phyloP scores from a whole-genome alignment of 2,113 vertebrate genomes.

The Thalassoma bifasciatum region DNA sequence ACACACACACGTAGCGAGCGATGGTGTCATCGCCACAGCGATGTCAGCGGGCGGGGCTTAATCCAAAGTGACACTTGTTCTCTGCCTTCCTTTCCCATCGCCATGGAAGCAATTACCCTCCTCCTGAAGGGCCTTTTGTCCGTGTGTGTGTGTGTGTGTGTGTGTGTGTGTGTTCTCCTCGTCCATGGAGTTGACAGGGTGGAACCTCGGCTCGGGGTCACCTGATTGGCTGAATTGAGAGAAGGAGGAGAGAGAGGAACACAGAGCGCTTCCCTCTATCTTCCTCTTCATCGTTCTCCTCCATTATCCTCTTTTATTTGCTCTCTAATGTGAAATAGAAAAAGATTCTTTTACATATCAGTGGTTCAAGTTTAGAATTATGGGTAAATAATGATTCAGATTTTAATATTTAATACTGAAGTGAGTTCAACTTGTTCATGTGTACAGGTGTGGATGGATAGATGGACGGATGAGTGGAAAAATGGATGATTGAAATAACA shows the following conservation, averaged over 20 bases:
- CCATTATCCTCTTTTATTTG: background rate
- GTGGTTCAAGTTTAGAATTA: no score
- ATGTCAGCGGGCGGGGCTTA: slow-evolving; percentile 96
- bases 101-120: slow-evolving; percentile 96
- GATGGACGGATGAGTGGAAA: no score
- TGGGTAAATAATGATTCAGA: no score
- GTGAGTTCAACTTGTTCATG: no score
- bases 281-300: background rate
- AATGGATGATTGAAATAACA: no score
- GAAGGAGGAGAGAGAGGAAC: slow-evolving; percentile 12
- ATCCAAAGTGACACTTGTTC: slow-evolving; percentile 99
- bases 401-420: no score
- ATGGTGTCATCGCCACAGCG: slow-evolving; percentile 91
- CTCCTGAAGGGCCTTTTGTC: slow-evolving; percentile 71
- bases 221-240: slow-evolving; percentile 70
- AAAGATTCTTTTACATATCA: no score
- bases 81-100: slow-evolving; percentile 95
- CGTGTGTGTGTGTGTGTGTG: slow-evolving; percentile 35
- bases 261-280: background rate
- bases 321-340: background rate
- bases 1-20: slow-evolving; percentile 39
- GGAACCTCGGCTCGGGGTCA: slow-evolving; percentile 67
- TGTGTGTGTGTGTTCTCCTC: slow-evolving; percentile 35
- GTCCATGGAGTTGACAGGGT: slow-evolving; percentile 54
- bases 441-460: no score